A percentile compares a stretch with the other conserved stretches of the same genome.
These are phyloP conservation scores for Ptychochromis oligacanthus DNA, from an alignment of 2,113 vertebrate species.

Conservation along the genomic window DNA sequence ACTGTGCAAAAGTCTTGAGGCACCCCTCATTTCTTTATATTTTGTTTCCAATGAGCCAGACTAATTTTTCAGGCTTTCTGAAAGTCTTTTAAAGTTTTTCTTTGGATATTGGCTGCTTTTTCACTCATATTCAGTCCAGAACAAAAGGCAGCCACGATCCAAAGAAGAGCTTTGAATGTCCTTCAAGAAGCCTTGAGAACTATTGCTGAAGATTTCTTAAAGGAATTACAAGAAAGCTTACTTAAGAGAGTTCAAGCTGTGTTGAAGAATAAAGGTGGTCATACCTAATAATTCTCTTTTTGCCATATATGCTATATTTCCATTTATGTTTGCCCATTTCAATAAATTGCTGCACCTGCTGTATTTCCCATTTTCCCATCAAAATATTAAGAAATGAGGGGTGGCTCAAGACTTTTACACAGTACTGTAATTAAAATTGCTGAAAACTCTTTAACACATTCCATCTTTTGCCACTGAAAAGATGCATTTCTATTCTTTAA, in stretches of 20 bases:
- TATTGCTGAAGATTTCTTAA: neutral
- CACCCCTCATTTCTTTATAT: neutral
- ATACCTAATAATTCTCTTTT: neutral
- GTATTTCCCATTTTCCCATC: neutral
- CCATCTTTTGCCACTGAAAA: neutral
- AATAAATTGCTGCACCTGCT: fast-evolving
- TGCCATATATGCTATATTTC: neutral
- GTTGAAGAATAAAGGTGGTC: neutral
- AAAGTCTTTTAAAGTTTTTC: no score
- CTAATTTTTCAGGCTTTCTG: no score
- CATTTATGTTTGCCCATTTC: neutral
- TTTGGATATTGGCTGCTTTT: neutral
- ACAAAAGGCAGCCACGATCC: neutral
- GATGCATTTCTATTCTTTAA: neutral
- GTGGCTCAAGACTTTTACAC: neutral
- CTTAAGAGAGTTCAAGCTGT: neutral
- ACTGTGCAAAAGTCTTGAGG: neutral
- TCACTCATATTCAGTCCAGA: no score
- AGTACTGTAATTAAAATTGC: neutral
- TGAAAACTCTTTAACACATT: neutral
- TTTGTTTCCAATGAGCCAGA: neutral
- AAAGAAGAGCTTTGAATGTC: neutral
- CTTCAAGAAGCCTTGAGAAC: neutral
- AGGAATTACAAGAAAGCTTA: neutral
- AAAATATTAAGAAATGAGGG: neutral